A percentile compares a stretch with the other conserved stretches of the same genome.
These are phyloP conservation scores for Zeus faber DNA, from an alignment of 2,113 vertebrate species.

Conservation along the genomic window DNA sequence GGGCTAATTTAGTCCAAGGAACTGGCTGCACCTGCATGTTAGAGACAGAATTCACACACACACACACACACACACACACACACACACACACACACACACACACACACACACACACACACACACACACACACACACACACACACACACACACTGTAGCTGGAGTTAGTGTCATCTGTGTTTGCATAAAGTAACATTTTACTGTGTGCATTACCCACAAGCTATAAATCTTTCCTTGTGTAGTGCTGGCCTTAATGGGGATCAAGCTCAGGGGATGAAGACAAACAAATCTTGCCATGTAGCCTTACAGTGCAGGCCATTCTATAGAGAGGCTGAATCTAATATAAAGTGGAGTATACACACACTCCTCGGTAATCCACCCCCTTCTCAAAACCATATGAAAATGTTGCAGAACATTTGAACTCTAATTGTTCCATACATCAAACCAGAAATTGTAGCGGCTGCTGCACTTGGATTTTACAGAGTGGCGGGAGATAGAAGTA, in stretches of 20 bases:
- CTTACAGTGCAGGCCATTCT: too few relatives aligned
- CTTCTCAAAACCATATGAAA: too few relatives aligned
- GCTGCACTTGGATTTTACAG: too few relatives aligned
- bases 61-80: not conserved
- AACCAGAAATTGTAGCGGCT: too few relatives aligned
- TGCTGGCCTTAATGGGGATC: constrained; percentile 13
- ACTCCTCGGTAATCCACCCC: too few relatives aligned
- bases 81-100: constrained; percentile 2
- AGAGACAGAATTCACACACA: not conserved
- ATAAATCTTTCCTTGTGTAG: constrained; percentile 1
- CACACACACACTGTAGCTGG: not conserved
- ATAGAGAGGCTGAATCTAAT: too few relatives aligned
- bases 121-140: not conserved
- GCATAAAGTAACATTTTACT: constrained; percentile 33
- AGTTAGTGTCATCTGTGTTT: too few relatives aligned
- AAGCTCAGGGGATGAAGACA: constrained; percentile 28
- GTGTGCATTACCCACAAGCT: not conserved
- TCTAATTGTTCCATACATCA: too few relatives aligned
- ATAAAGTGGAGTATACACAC: too few relatives aligned
- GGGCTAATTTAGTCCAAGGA: not conserved
- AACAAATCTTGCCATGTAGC: not conserved
- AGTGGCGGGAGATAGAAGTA: too few relatives aligned
- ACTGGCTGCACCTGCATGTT: not conserved
- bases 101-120: not conserved
- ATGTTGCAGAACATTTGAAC: too few relatives aligned